These are phyloP conservation scores for Arctia plantaginis DNA, from an alignment of 2,888 invertebrate genomes.

Conservation along the genomic window DNA sequence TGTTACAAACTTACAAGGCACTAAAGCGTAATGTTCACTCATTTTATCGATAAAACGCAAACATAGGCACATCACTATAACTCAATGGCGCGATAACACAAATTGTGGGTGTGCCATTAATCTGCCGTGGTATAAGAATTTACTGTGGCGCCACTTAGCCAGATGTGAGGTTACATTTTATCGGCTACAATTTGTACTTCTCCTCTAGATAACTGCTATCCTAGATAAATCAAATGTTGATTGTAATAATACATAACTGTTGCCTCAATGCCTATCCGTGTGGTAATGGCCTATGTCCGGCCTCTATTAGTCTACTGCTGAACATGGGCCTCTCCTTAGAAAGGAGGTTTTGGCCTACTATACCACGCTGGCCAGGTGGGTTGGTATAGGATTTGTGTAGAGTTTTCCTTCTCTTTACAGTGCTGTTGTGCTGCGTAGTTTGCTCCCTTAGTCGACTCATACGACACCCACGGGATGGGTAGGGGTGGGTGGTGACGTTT, in stretches of 20 bases:
- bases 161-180: constrained; percentile 48
- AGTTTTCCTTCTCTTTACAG: too few species aligned
- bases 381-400: too few species aligned
- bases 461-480: too few species aligned
- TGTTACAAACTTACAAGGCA: not conserved
- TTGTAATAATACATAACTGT: constrained; percentile 2
- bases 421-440: too few species aligned
- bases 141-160: constrained; percentile 48
- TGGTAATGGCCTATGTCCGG: too few species aligned
- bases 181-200: constrained; percentile 26
- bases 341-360: too few species aligned
- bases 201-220: not conserved
- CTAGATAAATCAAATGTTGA: constrained; percentile 17
- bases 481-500: too few species aligned
- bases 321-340: too few species aligned
- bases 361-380: too few species aligned
- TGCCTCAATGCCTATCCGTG: too few species aligned
- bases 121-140: constrained; percentile 69
- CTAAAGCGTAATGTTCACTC: not conserved
- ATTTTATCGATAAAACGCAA: constrained; percentile 23
- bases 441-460: too few species aligned
- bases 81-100: constrained; percentile 68
- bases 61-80: constrained; percentile 48
- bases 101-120: constrained; percentile 67
- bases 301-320: too few species aligned